A percentile compares a stretch with the other conserved stretches of the same genome.
These are phyloP conservation scores for Raja brachyura DNA, from an alignment of 2,113 vertebrate species.

Conservation along the genomic window DNA sequence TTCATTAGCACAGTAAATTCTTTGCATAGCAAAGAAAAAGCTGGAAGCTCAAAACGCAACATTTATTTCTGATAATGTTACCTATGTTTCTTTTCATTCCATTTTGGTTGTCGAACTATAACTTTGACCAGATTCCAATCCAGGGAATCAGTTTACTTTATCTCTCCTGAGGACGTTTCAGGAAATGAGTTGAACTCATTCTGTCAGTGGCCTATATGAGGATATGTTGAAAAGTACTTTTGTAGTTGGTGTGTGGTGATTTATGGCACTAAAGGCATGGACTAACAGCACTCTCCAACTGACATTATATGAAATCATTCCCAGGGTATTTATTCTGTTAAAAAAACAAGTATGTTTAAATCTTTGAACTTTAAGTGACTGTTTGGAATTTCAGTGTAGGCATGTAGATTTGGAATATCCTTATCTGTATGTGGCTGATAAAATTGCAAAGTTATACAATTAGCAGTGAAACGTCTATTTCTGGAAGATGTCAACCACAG, in stretches of 20 bases:
- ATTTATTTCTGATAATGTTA: neutral
- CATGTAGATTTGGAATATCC: neutral
- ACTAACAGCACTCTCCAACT: too few relatives aligned
- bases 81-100: neutral
- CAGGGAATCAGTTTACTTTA: neutral
- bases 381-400: neutral
- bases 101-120: neutral
- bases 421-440: neutral
- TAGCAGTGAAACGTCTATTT: neutral
- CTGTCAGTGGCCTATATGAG: neutral
- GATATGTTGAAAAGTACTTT: neutral
- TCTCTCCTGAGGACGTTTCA: neutral
- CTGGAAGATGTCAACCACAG: neutral
- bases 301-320: neutral
- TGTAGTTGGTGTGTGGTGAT: neutral
- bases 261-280: neutral
- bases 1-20: neutral
- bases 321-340: neutral
- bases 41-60: too few relatives aligned
- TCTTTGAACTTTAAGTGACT: neutral
- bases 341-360: neutral
- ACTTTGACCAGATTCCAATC: neutral
- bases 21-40: neutral
- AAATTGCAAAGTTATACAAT: neutral
- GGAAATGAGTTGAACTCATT: slow-evolving; percentile 1